Evolutionary conservation across 2,113 vertebrate genomes (phyloP), one percentile per base, ranked within the genome.

Genomic region (Thalassarche chlororhynchos): DNA sequence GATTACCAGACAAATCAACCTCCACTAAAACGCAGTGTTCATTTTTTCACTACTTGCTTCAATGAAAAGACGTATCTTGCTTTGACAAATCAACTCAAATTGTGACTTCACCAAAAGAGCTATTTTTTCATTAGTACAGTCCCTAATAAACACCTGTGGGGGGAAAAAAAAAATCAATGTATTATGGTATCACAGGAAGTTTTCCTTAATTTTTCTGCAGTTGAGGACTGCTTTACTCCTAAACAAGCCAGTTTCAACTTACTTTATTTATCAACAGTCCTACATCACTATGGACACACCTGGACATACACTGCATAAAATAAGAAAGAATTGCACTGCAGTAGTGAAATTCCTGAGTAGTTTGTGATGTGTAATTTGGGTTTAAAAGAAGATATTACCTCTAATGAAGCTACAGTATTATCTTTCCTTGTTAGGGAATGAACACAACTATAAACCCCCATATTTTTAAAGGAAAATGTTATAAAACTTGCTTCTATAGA

Each of bases 121-220:
- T 46, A 12, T 72, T 87, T 91, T 62, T 36, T 55, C 10, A 51
- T 64, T 28, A 77, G 32, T 38, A 36, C 8, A 69, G 5, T 26
- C 5, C 26, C 5, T 3, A 60, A 5, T 4, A 9, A 71, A 64
- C 11, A 61, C 0, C 6, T 0, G 0, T 49, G n/a, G n/a, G n/a
- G 6, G 8, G 13, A 68, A 61, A 57, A 9, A 18, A 72, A 57
- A 57, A 19, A 31, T 2, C 10, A 21, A 23, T 17, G 1, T 42
- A 12, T 18, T 47, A 44, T 31, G 14, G 9, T 68, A 10, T 68
- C 11, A 29, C 4, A 25, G 3, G 3, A 55, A 36, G 5, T 38
- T 76, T 83, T 55, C 6, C 26, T 46, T 42, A 26, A 2, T 47
- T 77, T 80, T 69, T 57, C 2, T 69, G 42, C 14, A 28, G 2